Conservation (phyloP, 1,140 invertebrate genomes). For the Cyclina sinensis region DNA sequence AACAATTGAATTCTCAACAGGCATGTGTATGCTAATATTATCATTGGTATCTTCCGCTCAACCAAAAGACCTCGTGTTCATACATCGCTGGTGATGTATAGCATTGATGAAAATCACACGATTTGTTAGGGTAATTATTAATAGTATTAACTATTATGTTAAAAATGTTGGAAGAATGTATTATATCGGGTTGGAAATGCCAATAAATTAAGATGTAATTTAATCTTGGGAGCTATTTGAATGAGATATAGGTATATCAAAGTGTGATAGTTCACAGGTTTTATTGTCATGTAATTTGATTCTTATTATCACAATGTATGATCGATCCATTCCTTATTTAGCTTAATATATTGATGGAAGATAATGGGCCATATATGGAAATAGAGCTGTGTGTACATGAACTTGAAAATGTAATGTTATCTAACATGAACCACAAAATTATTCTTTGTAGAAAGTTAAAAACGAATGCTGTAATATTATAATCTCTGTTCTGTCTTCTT, state of each 20-base stretch:
- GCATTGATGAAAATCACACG: conserved; percentile 22
- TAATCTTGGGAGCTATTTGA: conserved; percentile 27
- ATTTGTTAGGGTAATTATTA: conserved; percentile 8
- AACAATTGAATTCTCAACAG: conserved; percentile 32
- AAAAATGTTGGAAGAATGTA: background rate
- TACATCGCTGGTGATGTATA: conserved; percentile 16
- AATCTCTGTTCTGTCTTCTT: no score
- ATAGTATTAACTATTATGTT: conserved; percentile 27
- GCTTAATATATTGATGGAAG: conserved; percentile 3
- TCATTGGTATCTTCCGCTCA: background rate
- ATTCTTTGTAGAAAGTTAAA: no score
- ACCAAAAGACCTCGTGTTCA: background rate
- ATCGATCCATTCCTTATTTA: background rate
- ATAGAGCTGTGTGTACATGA: background rate
- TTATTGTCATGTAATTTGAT: conserved; percentile 9
- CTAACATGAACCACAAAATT: no score
- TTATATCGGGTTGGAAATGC: background rate
- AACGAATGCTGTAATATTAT: no score
- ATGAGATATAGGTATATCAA: background rate
- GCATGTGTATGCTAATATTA: conserved; percentile 1
- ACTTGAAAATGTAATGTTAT: no score
- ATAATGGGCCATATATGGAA: background rate
- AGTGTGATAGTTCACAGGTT: conserved; percentile 14
- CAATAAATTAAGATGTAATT: conserved; percentile 32
- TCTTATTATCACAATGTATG: background rate